Conservation (phyloP, 2,888 invertebrate species). For the Horisme vitalbata region DNA sequence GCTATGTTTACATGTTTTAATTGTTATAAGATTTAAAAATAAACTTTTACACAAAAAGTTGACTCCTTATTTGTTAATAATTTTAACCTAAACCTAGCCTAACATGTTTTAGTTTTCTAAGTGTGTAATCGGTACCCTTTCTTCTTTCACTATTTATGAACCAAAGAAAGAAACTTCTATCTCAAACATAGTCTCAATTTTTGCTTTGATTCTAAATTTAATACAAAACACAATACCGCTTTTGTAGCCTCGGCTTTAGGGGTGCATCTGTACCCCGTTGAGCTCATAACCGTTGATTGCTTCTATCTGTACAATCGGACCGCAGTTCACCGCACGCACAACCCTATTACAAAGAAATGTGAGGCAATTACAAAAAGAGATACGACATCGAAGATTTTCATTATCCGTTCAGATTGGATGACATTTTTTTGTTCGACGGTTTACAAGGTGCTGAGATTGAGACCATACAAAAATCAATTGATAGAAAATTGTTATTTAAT, state of each 20-base stretch:
- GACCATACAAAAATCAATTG: conserved; percentile 16
- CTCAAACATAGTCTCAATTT: neutral
- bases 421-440: conserved; percentile 45
- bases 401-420: conserved; percentile 49
- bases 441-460: conserved; percentile 41
- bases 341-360: conserved; percentile 62
- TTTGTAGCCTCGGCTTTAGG: conserved; percentile 14
- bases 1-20: neutral
- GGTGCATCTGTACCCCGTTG: conserved; percentile 35
- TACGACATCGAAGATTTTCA: conserved; percentile 66
- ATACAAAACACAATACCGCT: neutral
- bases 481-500: neutral
- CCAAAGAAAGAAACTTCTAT: too few relatives aligned
- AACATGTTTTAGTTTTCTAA: too few relatives aligned
- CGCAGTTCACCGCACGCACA: conserved; percentile 61
- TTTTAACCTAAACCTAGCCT: too few relatives aligned
- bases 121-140: too few relatives aligned
- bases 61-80: too few relatives aligned
- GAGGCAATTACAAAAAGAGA: conserved; percentile 73
- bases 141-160: too few relatives aligned
- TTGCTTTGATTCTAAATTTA: neutral
- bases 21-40: too few relatives aligned
- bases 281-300: conserved; percentile 73
- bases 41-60: too few relatives aligned
- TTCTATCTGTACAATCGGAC: conserved; percentile 58